phyloP scores from a whole-genome alignment of 2,797 vertebrate species.

The Australoheros facetus region DNA sequence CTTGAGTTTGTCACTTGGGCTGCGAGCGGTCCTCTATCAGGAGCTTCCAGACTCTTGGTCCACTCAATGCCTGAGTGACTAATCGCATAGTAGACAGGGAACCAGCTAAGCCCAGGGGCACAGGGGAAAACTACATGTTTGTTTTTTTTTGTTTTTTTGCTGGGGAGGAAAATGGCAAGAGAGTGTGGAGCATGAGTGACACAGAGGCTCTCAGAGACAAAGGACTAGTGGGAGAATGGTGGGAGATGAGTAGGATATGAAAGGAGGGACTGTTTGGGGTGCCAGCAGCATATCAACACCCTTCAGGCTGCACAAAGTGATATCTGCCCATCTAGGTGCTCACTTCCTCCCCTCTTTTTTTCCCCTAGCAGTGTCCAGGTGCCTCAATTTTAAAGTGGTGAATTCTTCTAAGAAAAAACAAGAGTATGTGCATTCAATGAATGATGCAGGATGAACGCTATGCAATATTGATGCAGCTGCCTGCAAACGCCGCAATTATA shows the following conservation, averaged over 20 bases:
- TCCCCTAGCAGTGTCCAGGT: conserved; percentile 31
- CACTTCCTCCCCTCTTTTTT: conserved; percentile 39
- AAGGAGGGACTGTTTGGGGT: conserved; percentile 62
- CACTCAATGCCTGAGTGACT: conserved; percentile 68
- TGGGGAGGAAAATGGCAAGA: conserved; percentile 17
- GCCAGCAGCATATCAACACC: conserved; percentile 69
- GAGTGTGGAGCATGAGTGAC: conserved; percentile 53
- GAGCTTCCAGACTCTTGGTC: conserved; percentile 69
- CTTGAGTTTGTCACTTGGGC: conserved; percentile 68
- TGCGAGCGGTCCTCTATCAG: conserved; percentile 67
- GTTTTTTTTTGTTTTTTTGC: conserved; percentile 13
- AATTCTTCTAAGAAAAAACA: conserved; percentile 40
- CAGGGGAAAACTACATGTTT: conserved; percentile 29
- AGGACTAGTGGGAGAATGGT: conserved; percentile 52
- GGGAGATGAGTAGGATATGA: conserved; percentile 64
- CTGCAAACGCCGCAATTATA: conserved; percentile 73
- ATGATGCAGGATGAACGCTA: conserved; percentile 70
- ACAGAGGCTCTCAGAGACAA: conserved; percentile 59
- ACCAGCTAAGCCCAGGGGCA: conserved; percentile 57
- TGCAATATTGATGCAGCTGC: conserved; percentile 73
- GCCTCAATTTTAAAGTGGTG: conserved; percentile 31
- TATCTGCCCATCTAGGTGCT: conserved; percentile 51
- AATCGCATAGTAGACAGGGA: conserved; percentile 68
- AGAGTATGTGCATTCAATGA: conserved; percentile 49
- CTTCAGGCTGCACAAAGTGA: conserved; percentile 67